Evolutionary conservation across 2,797 vertebrate genomes (phyloP).

Genomic region (Acanthornis magna): DNA sequence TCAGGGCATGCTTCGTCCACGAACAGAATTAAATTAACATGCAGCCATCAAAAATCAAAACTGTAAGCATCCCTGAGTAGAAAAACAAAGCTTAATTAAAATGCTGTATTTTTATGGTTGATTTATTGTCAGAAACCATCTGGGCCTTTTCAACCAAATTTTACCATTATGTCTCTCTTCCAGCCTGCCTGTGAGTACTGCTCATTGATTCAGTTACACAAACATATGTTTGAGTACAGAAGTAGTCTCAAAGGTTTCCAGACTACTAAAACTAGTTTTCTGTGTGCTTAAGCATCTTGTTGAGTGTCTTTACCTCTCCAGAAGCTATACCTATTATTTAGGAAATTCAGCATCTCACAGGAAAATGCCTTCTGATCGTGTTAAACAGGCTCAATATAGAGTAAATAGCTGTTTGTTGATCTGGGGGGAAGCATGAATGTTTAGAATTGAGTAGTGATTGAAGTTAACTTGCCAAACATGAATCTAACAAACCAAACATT

Average conservation of each 20-base stretch:
- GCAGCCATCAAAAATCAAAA: background rate
- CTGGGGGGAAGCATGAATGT: background rate
- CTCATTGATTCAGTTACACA: background rate
- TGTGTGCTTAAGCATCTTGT: background rate
- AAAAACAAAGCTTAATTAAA: background rate
- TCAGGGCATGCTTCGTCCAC: background rate
- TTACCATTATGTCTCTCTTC: background rate
- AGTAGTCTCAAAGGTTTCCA: constrained; percentile 1
- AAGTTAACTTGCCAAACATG: background rate
- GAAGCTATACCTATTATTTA: background rate
- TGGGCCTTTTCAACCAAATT: background rate
- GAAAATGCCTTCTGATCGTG: background rate
- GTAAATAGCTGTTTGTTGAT: background rate
- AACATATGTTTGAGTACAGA: background rate
- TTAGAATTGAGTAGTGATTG: background rate
- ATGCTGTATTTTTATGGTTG: background rate
- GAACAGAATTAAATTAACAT: background rate
- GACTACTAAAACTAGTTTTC: background rate
- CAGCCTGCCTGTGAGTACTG: background rate
- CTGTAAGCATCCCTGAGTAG: background rate
- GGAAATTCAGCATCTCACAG: background rate
- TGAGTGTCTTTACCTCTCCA: background rate
- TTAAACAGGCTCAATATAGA: background rate
- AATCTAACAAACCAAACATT: background rate
- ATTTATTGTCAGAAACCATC: background rate